phyloP scores from a whole-genome alignment of 2,888 invertebrate genomes.

The Drosophila paranaensis region DNA sequence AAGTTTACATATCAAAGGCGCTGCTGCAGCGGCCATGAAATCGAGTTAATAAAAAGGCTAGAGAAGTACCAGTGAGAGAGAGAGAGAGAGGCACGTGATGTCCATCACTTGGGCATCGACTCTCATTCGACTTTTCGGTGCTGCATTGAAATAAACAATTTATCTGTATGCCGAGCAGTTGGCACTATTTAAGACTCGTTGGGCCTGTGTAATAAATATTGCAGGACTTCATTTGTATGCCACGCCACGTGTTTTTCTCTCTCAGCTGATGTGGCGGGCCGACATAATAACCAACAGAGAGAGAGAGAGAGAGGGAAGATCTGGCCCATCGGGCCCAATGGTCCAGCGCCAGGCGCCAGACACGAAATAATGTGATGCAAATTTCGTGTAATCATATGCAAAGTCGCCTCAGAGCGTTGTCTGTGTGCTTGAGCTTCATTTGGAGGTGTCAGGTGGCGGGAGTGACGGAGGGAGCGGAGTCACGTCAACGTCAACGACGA shows the following conservation, averaged over 20 bases:
- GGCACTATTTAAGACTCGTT: constrained; percentile 38
- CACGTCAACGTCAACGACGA: constrained; percentile 33
- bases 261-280: constrained; percentile 5
- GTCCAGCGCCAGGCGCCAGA: constrained; percentile 38
- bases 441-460: not conserved
- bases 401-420: constrained; percentile 42
- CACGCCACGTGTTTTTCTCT: constrained; percentile 58
- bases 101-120: constrained; percentile 62
- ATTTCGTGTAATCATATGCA: constrained; percentile 78
- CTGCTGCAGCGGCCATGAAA: constrained; percentile 19
- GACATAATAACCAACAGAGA: constrained; percentile 10
- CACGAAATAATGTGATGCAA: constrained; percentile 72
- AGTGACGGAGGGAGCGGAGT: not conserved
- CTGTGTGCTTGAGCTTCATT: constrained; percentile 1
- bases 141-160: constrained; percentile 47
- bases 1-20: constrained; percentile 32
- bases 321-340: not conserved
- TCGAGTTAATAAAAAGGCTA: constrained; percentile 44
- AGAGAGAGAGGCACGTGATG: constrained; percentile 26
- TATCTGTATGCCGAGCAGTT: constrained; percentile 50
- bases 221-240: constrained; percentile 73
- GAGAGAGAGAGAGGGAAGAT: not conserved
- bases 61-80: constrained; percentile 22
- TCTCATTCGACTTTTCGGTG: not conserved
- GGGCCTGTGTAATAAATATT: constrained; percentile 62